Conservation (phyloP, 2,888 invertebrate species). For the Caenorhabditis uteleia region DNA sequence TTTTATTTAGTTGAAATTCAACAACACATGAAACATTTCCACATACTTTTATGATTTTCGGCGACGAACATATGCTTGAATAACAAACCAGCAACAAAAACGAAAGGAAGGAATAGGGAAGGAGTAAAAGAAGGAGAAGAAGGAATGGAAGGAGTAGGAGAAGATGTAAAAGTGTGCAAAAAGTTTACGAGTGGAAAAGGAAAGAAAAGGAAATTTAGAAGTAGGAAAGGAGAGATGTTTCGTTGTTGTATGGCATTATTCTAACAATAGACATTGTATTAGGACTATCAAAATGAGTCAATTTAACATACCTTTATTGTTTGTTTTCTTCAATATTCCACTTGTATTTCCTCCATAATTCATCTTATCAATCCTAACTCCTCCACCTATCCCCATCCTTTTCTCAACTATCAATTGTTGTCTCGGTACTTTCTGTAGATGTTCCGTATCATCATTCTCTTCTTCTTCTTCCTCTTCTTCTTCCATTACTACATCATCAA, state of each 20-base stretch:
- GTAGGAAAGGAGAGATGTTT: slow-evolving; percentile 1
- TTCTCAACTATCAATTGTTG: slow-evolving; percentile 9
- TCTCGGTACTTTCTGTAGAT: slow-evolving; percentile 6
- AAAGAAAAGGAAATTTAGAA: neutral
- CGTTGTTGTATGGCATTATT: neutral
- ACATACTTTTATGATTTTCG: too few species aligned
- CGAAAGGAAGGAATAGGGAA: too few species aligned
- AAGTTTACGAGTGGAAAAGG: neutral
- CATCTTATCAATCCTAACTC: too few species aligned
- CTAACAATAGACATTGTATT: neutral
- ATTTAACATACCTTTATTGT: slow-evolving; percentile 17
- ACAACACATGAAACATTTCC: too few species aligned
- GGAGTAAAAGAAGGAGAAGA: too few species aligned
- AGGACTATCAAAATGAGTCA: neutral
- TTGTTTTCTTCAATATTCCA: slow-evolving; percentile 32
- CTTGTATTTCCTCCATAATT: neutral
- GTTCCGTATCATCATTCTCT: too few species aligned
- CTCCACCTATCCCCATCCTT: neutral
- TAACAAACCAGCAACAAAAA: too few species aligned
- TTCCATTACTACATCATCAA: slow-evolving; percentile 32
- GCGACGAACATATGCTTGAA: too few species aligned
- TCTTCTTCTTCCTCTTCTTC: slow-evolving; percentile 14
- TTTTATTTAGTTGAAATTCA: too few species aligned
- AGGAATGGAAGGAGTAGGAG: too few species aligned
- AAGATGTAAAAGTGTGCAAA: neutral